These are phyloP conservation scores for Oceanites oceanicus DNA, from an alignment of 2,113 vertebrate species.

Conservation along the genomic window DNA sequence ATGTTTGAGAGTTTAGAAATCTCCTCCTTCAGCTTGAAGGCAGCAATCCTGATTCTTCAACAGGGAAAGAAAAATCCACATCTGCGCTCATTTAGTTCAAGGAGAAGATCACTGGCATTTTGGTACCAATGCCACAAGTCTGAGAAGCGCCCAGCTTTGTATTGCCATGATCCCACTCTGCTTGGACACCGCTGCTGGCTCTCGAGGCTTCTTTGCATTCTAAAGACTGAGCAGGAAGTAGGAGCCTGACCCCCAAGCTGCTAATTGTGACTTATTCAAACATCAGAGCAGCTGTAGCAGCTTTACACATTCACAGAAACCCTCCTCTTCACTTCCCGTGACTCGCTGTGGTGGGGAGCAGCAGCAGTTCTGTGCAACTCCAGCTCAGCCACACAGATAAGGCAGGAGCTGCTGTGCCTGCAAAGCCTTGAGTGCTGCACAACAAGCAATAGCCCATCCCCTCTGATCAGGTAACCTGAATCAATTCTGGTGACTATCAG, in stretches of 20 bases:
- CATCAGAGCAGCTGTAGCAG: conserved; percentile 17
- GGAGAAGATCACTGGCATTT: background rate
- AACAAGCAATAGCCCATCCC: background rate
- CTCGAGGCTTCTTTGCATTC: background rate
- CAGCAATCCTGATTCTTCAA: background rate
- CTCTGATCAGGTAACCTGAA: background rate
- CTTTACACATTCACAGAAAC: background rate
- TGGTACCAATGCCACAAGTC: background rate
- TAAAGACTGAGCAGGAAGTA: background rate
- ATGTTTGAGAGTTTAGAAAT: background rate
- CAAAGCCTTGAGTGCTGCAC: background rate
- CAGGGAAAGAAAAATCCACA: background rate
- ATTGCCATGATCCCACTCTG: background rate
- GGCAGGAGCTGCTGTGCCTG: conserved; percentile 6
- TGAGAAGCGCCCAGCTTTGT: background rate
- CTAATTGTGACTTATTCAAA: conserved; percentile 8
- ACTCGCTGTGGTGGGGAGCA: background rate
- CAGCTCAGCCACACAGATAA: background rate
- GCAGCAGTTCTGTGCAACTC: background rate
- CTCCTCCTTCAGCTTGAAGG: background rate
- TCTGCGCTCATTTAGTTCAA: background rate
- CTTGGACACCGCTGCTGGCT: background rate
- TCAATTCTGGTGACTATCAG: background rate
- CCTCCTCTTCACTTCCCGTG: background rate
- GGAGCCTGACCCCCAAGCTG: background rate